A percentile compares a stretch with the other conserved stretches of the same genome.
phyloP scores from a whole-genome alignment of 2,888 invertebrate genomes.

The Corbicula japonica region DNA sequence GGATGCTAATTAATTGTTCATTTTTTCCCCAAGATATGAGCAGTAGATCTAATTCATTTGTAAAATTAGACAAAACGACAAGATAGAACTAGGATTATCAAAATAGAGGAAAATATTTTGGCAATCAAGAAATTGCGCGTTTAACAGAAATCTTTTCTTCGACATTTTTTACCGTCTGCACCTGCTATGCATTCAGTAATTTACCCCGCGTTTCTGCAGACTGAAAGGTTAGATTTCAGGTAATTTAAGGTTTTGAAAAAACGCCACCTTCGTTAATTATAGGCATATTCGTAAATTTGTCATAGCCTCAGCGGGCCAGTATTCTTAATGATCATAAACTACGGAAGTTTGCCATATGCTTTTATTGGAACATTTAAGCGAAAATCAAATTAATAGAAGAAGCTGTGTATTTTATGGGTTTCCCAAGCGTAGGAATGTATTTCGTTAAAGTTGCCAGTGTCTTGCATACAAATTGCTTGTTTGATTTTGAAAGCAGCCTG shows the following conservation, averaged over 20 bases:
- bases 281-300: slow-evolving; percentile 36
- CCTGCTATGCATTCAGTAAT: slow-evolving; percentile 8
- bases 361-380: slow-evolving; percentile 17
- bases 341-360: slow-evolving; percentile 35
- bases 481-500: no score
- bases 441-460: background rate
- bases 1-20: slow-evolving; percentile 19
- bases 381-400: slow-evolving; percentile 19
- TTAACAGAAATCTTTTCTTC: background rate
- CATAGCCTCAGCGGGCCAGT: slow-evolving; percentile 13
- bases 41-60: slow-evolving; percentile 18
- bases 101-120: slow-evolving; percentile 19
- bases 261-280: slow-evolving; percentile 34
- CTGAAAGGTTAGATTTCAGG: slow-evolving; percentile 16
- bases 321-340: slow-evolving; percentile 22
- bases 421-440: background rate
- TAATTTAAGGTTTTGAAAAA: slow-evolving; percentile 32
- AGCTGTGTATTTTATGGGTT: slow-evolving; percentile 31
- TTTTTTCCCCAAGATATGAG: slow-evolving; percentile 4
- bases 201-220: background rate
- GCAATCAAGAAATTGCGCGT: slow-evolving; percentile 7
- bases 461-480: slow-evolving; percentile 13
- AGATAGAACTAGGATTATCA: slow-evolving; percentile 16
- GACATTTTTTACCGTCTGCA: slow-evolving; percentile 1
- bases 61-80: slow-evolving; percentile 23